Evolutionary conservation across 2,888 invertebrate genomes (phyloP).

Genomic region (Chaetoderma sp.): DNA sequence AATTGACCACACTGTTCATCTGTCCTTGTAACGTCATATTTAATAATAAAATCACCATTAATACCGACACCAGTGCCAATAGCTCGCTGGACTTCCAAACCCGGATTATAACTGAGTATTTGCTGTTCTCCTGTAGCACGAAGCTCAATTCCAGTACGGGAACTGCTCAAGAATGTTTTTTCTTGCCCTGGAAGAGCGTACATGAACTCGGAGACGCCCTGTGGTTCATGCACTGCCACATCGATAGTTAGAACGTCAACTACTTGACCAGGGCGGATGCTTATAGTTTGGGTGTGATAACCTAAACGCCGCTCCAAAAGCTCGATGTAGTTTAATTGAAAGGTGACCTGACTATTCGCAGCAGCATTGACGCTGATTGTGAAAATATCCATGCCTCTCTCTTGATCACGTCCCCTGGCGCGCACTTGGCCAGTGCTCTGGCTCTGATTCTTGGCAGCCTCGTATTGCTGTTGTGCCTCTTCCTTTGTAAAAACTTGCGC

Average conservation of each 20-base stretch:
- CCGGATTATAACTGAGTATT: constrained; percentile 32
- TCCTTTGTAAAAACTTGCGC: constrained; percentile 63
- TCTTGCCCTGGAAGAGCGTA: constrained; percentile 31
- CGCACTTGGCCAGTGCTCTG: constrained; percentile 56
- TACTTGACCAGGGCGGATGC: constrained; percentile 76
- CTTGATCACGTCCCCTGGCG: background rate
- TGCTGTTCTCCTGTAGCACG: background rate
- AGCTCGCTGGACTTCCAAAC: constrained; percentile 21
- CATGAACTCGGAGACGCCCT: constrained; percentile 31
- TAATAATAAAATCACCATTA: constrained; percentile 38
- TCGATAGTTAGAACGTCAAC: constrained; percentile 69
- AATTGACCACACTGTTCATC: constrained; percentile 41
- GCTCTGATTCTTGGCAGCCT: constrained; percentile 52
- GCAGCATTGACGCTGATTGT: constrained; percentile 76
- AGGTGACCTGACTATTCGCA: constrained; percentile 74
- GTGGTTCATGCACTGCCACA: constrained; percentile 31
- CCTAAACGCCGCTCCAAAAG: constrained; percentile 76
- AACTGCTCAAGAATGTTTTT: background rate
- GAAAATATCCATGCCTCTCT: constrained; percentile 44
- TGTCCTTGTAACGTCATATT: constrained; percentile 35
- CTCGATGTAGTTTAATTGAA: constrained; percentile 81
- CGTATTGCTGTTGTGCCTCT: constrained; percentile 55
- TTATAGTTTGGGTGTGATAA: constrained; percentile 77
- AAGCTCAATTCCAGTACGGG: background rate
- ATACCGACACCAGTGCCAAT: constrained; percentile 21